Base-by-base conservation (phyloP, 1,140 invertebrate species). In the Zophobas morio region DNA sequence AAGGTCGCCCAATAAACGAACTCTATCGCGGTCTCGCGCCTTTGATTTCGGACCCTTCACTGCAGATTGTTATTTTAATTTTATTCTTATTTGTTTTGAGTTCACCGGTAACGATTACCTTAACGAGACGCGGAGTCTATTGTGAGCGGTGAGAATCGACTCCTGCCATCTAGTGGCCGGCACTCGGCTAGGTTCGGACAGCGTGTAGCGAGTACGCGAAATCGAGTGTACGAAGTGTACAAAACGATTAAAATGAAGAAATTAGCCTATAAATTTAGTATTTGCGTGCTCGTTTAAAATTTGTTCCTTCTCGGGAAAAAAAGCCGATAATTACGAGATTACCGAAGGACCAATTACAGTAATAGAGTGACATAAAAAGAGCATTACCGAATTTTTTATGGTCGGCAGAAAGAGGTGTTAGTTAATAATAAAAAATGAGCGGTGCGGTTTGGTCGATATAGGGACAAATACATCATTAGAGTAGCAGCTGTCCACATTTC, bases 31-130 rank as follows among this genome's bases (percentile, higher is more conserved):
- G 76, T 78, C 70, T 78, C 42, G 70, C 76, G 70, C 76, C 76
- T 78, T 78, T 78, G 76, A 78, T 78, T 78, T 74, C 53, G 76
- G 70, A 36, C 76, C 76, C 76, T 77, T 77, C 75, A 77, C 76
- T 78, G 56, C 34, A 37, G 70, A 78, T 73, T 66, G 66, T 78
- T 74, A 57, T 57, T 78, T 51, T 56, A 71, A 73, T 74, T 78
- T 71, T 56, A 72, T 70, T 78, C 70, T 74, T 74, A 78, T 78
- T 78, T 78, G 70, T 73, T 76, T 76, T 76, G 42, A 60, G 57
- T 53, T 76, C 63, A 76, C 75, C 47, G 51, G 49, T 70, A 66
- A 6, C 73, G 60, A 74, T 75, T 75, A 75, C 51, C 36, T 57
- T 46, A 75, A 75, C 73, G 39, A 75, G 73, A 60, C 47, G 8